A percentile compares a stretch with the other conserved stretches of the same genome.
These are phyloP conservation scores for Dicycla oo DNA, from an alignment of 2,888 invertebrate species.

Conservation along the genomic window DNA sequence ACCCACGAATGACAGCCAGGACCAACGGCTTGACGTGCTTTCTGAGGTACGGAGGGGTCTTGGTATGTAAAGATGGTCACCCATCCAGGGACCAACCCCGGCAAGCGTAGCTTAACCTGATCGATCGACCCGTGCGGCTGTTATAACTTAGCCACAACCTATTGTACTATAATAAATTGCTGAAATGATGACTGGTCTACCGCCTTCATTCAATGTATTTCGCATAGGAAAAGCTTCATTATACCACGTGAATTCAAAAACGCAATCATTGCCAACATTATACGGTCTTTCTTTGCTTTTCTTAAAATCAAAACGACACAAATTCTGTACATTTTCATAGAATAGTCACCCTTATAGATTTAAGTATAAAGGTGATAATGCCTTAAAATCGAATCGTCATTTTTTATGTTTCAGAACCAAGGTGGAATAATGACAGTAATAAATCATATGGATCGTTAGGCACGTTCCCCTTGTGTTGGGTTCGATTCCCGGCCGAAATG, in stretches of 20 bases:
- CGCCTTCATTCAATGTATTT: slow-evolving; percentile 18
- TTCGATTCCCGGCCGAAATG: slow-evolving; percentile 90
- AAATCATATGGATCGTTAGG: slow-evolving; percentile 90
- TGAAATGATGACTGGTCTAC: slow-evolving; percentile 1
- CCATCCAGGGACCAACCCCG: too few species aligned
- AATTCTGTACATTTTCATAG: slow-evolving; percentile 20
- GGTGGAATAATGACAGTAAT: slow-evolving; percentile 88
- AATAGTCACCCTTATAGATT: slow-evolving; percentile 37
- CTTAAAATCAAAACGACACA: slow-evolving; percentile 59
- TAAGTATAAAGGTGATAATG: slow-evolving; percentile 49
- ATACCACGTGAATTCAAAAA: slow-evolving; percentile 77
- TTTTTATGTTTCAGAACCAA: slow-evolving; percentile 77
- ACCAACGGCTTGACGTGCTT: too few species aligned
- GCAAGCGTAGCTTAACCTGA: too few species aligned
- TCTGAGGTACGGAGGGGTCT: too few species aligned
- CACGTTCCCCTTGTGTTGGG: slow-evolving; percentile 85
- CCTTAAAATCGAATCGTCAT: slow-evolving; percentile 66
- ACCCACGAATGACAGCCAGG: too few species aligned
- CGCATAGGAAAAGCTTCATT: slow-evolving; percentile 70
- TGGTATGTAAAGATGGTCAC: too few species aligned
- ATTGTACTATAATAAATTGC: too few species aligned
- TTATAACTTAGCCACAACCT: too few species aligned
- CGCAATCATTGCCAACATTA: slow-evolving; percentile 81
- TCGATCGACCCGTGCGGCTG: too few species aligned
- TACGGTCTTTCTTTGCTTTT: slow-evolving; percentile 67